phyloP scores from a whole-genome alignment of 2,113 vertebrate genomes.

The Myotis brandtii region DNA sequence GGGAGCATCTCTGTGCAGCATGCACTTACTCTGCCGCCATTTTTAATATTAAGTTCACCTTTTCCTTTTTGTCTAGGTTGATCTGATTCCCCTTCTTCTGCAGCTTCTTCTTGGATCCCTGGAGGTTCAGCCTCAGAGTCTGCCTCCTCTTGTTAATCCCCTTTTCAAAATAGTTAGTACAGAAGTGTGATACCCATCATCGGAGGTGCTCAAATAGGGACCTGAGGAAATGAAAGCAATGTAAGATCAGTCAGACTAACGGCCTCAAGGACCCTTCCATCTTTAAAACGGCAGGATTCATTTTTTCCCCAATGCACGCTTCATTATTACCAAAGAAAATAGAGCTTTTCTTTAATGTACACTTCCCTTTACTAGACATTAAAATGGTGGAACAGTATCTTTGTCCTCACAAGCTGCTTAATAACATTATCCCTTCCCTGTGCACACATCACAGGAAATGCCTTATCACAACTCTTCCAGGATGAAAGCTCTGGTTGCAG shows the following conservation, averaged over 20 bases:
- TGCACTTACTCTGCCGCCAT: too few relatives aligned
- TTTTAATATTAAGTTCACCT: too few relatives aligned
- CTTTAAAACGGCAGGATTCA: not conserved
- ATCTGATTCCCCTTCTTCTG: too few relatives aligned
- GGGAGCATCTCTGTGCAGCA: too few relatives aligned
- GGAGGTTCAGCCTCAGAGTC: too few relatives aligned
- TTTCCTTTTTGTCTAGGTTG: too few relatives aligned
- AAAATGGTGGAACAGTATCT: not conserved
- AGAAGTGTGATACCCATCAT: not conserved
- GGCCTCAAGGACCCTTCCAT: not conserved
- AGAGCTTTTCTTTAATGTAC: not conserved
- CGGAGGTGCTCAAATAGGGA: not conserved
- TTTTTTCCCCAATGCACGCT: not conserved
- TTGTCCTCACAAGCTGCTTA: not conserved
- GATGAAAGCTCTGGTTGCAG: not conserved
- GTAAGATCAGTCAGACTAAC: not conserved
- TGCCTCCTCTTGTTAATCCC: not conserved
- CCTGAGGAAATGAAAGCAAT: not conserved
- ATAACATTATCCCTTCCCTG: not conserved
- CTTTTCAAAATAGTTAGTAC: not conserved
- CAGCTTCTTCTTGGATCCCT: too few relatives aligned
- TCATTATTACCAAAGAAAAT: not conserved
- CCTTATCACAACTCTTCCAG: not conserved
- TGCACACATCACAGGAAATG: not conserved
- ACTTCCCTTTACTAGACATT: slow-evolving; percentile 11